These are phyloP conservation scores for Alcedo atthis DNA, from an alignment of 2,797 vertebrate species.

Conservation along the genomic window DNA sequence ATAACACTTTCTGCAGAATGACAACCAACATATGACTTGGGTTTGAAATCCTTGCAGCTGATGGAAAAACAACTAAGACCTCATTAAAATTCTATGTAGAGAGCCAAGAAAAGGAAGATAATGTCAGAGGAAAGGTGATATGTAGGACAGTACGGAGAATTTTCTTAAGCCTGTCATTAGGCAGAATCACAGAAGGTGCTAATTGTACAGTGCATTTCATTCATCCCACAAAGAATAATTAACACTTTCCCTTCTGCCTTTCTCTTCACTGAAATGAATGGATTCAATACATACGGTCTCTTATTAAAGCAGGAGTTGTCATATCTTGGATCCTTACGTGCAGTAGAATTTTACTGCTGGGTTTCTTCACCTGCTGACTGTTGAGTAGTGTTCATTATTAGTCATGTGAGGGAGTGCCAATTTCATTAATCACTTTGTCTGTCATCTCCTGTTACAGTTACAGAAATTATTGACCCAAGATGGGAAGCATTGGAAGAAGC, in stretches of 20 bases:
- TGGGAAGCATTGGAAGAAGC: not conserved
- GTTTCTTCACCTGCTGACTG: not conserved
- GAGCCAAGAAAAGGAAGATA: conserved; percentile 62
- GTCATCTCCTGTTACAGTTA: not conserved
- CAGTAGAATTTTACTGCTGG: not conserved
- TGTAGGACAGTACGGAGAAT: conserved; percentile 29
- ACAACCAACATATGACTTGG: conserved; percentile 67
- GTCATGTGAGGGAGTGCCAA: not conserved
- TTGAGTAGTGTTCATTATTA: not conserved
- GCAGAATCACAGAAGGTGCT: conserved; percentile 39
- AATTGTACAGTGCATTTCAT: conserved; percentile 55
- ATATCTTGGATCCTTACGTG: not conserved
- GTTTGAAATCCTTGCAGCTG: conserved; percentile 59
- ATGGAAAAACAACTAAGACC: conserved; percentile 67
- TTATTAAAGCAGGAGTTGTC: not conserved
- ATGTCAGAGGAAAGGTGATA: conserved; percentile 64
- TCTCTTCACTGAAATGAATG: not conserved
- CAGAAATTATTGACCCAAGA: not conserved
- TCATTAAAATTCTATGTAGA: conserved; percentile 58
- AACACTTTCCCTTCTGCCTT: conserved; percentile 51
- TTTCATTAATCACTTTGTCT: not conserved
- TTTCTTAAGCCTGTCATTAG: conserved; percentile 56
- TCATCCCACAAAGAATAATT: conserved; percentile 53
- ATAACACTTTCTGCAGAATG: conserved; percentile 57
- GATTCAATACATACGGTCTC: not conserved